A percentile compares a stretch with the other conserved stretches of the same genome.
Conservation (phyloP, 2,113 vertebrate genomes). For the Marmota monax region DNA sequence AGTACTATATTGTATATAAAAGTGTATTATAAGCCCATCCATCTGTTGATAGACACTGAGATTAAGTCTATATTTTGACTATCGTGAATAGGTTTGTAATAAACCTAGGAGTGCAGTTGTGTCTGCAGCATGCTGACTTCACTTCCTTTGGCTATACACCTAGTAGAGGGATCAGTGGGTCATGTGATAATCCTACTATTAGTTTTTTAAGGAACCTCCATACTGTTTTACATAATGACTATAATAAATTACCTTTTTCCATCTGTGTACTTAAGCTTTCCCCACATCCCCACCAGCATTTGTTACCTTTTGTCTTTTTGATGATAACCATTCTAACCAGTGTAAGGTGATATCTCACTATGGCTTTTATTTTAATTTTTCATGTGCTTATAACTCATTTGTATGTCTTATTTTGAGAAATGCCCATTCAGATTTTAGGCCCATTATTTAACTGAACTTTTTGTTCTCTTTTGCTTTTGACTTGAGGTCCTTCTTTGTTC, state of each 20-base stretch:
- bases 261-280: neutral
- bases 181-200: neutral
- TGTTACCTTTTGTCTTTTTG: neutral
- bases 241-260: neutral
- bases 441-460: neutral
- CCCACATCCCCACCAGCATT: neutral
- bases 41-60: too few relatives aligned
- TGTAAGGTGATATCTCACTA: neutral
- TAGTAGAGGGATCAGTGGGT: neutral
- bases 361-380: neutral
- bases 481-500: neutral
- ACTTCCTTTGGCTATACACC: neutral
- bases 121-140: neutral
- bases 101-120: too few relatives aligned
- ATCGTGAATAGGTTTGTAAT: neutral
- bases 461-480: neutral
- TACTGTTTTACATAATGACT: neutral
- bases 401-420: neutral
- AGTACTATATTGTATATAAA: neutral
- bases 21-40: too few relatives aligned
- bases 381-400: neutral
- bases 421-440: neutral
- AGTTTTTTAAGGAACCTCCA: neutral
- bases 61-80: neutral
- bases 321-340: neutral